A percentile compares a stretch with the other conserved stretches of the same genome.
phyloP scores from a whole-genome alignment of 1,140 invertebrate species.

The Cotesia glomerata region DNA sequence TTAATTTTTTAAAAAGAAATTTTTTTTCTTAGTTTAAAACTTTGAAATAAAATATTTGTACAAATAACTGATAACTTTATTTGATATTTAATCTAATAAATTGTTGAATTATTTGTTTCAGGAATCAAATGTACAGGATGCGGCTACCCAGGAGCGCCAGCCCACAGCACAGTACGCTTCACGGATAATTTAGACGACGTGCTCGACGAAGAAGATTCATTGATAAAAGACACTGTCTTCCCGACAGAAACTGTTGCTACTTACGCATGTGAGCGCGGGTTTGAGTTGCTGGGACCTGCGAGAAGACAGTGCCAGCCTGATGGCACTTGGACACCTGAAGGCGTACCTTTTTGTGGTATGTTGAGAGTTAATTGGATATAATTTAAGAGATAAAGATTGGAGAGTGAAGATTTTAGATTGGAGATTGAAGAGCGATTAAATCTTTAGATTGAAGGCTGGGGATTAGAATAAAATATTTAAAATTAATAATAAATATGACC shows the following conservation, averaged over 20 bases:
- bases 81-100: not conserved
- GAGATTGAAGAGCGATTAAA: not conserved
- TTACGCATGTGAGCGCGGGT: slow-evolving; percentile 88
- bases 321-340: slow-evolving; percentile 86
- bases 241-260: slow-evolving; percentile 77
- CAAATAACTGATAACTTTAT: not conserved
- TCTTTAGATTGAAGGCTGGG: too few relatives aligned
- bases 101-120: slow-evolving; percentile 30
- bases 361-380: slow-evolving; percentile 39
- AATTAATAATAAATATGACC: slow-evolving; percentile 2
- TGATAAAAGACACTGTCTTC: slow-evolving; percentile 66
- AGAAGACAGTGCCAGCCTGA: slow-evolving; percentile 77
- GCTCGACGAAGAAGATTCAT: slow-evolving; percentile 57
- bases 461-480: not conserved
- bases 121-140: slow-evolving; percentile 63
- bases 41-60: too few relatives aligned
- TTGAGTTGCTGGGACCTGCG: slow-evolving; percentile 87
- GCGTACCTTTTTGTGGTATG: slow-evolving; percentile 94
- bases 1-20: too few relatives aligned
- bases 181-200: slow-evolving; percentile 60
- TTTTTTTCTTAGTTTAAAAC: too few relatives aligned
- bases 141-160: slow-evolving; percentile 90
- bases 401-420: not conserved
- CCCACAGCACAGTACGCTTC: slow-evolving; percentile 83
- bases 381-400: too few relatives aligned